phyloP scores from a whole-genome alignment of 2,888 invertebrate genomes.

The Muschampia plurimacula region DNA sequence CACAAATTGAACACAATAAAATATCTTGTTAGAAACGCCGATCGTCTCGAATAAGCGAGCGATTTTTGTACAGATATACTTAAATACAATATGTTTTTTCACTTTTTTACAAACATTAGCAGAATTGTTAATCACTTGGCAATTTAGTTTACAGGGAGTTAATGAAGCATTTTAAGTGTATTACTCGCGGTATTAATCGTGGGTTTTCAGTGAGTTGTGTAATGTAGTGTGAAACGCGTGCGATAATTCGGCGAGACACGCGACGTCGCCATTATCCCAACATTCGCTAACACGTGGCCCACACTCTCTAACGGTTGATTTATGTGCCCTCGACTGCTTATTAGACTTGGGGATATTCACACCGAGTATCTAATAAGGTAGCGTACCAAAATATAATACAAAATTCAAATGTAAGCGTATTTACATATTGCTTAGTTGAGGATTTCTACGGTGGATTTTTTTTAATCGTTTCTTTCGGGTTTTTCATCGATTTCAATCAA shows the following conservation, averaged over 20 bases:
- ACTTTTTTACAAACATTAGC: constrained; percentile 23
- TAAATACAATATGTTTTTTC: neutral
- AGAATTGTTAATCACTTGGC: constrained; percentile 31
- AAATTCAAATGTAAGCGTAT: neutral
- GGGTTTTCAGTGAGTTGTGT: constrained; percentile 66
- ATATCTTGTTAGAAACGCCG: neutral
- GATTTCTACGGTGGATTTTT: too few species aligned
- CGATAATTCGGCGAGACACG: constrained; percentile 70
- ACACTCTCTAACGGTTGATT: constrained; percentile 37
- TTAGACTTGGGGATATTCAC: constrained; percentile 19
- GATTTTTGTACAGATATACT: neutral
- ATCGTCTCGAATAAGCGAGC: neutral
- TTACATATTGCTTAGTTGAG: neutral
- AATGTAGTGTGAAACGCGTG: constrained; percentile 62
- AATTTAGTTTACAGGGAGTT: constrained; percentile 34
- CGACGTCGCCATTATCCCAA: constrained; percentile 52
- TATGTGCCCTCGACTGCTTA: constrained; percentile 26
- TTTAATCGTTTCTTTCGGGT: too few species aligned
- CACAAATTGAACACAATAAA: neutral
- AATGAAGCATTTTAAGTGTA: constrained; percentile 65
- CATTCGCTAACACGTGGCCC: constrained; percentile 44
- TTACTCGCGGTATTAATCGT: constrained; percentile 68
- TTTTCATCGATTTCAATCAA: too few species aligned
- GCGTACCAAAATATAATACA: neutral
- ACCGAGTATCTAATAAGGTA: neutral